These are phyloP conservation scores for Sorex fumeus DNA, from an alignment of 2,113 vertebrate species.

Conservation along the genomic window DNA sequence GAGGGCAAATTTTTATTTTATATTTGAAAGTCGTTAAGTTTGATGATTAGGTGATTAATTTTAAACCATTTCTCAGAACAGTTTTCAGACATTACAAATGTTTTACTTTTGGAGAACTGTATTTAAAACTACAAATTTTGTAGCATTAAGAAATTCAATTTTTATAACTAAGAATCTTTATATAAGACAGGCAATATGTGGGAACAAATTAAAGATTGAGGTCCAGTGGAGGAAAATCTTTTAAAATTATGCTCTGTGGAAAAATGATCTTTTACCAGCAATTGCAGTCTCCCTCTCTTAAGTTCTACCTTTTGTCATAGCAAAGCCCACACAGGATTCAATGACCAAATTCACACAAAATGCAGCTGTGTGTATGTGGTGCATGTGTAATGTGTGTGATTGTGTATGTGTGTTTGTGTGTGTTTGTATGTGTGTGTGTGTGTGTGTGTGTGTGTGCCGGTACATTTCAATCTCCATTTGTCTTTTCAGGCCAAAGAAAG, in stretches of 20 bases:
- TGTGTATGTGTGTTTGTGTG: not conserved
- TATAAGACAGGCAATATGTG: constrained; percentile 44
- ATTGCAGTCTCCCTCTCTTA: constrained; percentile 44
- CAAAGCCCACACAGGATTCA: not conserved
- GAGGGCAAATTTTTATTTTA: constrained; percentile 68
- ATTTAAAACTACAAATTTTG: constrained; percentile 57
- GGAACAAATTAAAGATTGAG: constrained; percentile 65
- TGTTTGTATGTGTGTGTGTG: not conserved
- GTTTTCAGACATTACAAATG: constrained; percentile 51
- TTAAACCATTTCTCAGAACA: constrained; percentile 68
- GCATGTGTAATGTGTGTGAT: not conserved
- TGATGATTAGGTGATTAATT: constrained; percentile 73
- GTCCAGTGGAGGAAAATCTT: constrained; percentile 34
- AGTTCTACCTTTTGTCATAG: constrained; percentile 31
- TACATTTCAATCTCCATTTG: constrained; percentile 32
- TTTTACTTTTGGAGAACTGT: constrained; percentile 59
- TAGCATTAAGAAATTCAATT: constrained; percentile 40
- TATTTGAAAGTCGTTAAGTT: constrained; percentile 76
- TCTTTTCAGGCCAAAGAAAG: constrained; percentile 69
- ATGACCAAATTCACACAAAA: constrained; percentile 1
- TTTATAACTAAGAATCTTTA: constrained; percentile 55
- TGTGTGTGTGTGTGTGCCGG: not conserved
- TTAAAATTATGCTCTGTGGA: constrained; percentile 61
- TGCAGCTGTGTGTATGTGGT: constrained; percentile 32
- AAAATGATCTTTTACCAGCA: constrained; percentile 67